phyloP scores from a whole-genome alignment of 2,113 vertebrate species.

The Pontoporia blainvillei region DNA sequence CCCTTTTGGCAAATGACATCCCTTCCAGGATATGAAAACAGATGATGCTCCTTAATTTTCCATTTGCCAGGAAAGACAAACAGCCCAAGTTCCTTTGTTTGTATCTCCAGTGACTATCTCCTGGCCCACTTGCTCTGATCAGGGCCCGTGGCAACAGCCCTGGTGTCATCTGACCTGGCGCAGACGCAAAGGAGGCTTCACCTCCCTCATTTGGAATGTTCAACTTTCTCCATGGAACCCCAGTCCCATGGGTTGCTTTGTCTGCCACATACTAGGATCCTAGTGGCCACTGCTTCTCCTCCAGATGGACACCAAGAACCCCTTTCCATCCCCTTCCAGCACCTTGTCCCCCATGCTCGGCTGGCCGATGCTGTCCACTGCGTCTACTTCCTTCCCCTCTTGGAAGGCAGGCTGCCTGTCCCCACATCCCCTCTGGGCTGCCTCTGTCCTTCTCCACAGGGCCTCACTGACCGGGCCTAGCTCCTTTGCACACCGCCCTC shows the following conservation, averaged over 20 bases:
- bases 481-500: too few relatives aligned
- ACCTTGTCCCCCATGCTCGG: accelerated
- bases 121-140: accelerated
- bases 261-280: background rate
- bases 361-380: too few relatives aligned
- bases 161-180: accelerated
- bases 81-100: background rate
- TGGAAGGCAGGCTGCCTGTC: accelerated
- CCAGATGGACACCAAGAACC: background rate
- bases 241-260: background rate
- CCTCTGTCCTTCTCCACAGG: background rate
- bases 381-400: background rate
- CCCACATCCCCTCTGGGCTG: accelerated
- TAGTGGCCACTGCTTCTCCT: background rate
- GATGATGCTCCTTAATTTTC: background rate
- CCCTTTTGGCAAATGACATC: background rate
- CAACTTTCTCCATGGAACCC: background rate
- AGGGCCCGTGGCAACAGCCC: accelerated
- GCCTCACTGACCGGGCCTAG: accelerated
- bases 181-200: accelerated
- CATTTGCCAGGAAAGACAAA: background rate
- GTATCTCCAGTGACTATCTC: accelerated
- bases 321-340: background rate
- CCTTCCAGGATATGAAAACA: background rate
- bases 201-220: background rate